Base-by-base conservation (phyloP, 2,888 invertebrate species). In the Rhabditophanes sp. region DNA sequence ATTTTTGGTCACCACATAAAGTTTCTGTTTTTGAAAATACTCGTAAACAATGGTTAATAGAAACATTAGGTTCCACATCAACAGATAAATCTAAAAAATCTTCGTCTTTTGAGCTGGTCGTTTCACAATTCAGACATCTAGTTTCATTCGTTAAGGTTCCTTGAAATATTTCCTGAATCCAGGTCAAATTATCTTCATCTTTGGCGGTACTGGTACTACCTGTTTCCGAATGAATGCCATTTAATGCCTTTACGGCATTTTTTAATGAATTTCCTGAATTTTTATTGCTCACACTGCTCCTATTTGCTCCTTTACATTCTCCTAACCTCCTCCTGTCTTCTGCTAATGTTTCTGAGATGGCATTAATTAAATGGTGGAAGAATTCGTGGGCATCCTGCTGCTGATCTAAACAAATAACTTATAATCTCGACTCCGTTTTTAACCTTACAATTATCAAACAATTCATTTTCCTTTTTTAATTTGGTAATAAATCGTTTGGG, bases 381-480 rank as follows among this genome's bases (percentile, higher is more conserved):
- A 99, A 99, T 68, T 99, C 96, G 68, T 99, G 96, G 30, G 96
- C 96, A 77, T 99, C 96, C 72, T 96, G 96, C 69, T 96, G 93
- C n/a, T n/a, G n/a, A n/a, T n/a, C n/a, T n/a, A n/a, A n/a, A n/a
- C n/a, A n/a, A n/a, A n/a, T n/a, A n/a, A n/a, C n/a, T n/a, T n/a
- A n/a, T n/a, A n/a, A n/a, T n/a, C n/a, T n/a, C n/a, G n/a, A n/a
- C 32, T 11, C 32, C 7, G 25, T 9, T 7, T 6, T 41, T 30
- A n/a, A 41, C 49, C 56, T 55, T 52, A 66, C 90, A 96, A 69
- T 99, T 99, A 71, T 99, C 93, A 73, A 96, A 96, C 66, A 88
- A 80, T 72, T 88, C 85, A 75, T 96, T 96, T 73, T 96, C 93
- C 72, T 93, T 93, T 61, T 90, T 77, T 66, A 96, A 72, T 60